A percentile compares a stretch with the other conserved stretches of the same genome.
Evolutionary conservation across 2,113 vertebrate species (phyloP).

Genomic region (Neomonachus schauinslandi): DNA sequence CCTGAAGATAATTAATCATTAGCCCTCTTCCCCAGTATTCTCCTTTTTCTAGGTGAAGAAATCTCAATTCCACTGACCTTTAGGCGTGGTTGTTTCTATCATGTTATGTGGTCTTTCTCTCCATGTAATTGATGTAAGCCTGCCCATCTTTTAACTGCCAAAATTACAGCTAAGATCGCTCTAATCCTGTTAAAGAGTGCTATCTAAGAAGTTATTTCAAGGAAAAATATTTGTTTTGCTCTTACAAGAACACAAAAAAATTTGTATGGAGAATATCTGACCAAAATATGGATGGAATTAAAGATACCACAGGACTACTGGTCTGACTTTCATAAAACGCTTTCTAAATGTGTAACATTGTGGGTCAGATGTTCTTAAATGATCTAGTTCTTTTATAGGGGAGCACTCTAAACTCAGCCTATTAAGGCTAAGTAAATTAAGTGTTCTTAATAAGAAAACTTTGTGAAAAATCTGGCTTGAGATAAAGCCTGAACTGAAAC

Average conservation of each 20-base stretch:
- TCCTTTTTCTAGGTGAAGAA: not conserved
- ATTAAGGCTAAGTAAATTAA: slow-evolving; percentile 20
- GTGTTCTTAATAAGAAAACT: not conserved
- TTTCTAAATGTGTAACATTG: not conserved
- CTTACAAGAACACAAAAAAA: slow-evolving; percentile 6
- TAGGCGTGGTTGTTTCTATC: not conserved
- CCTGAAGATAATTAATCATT: slow-evolving; percentile 17
- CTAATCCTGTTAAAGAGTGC: not conserved
- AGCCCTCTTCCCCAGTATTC: not conserved
- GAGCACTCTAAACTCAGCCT: not conserved
- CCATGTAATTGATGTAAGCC: not conserved
- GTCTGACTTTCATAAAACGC: not conserved
- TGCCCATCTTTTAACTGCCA: not conserved
- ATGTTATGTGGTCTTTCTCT: not conserved
- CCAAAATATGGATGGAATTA: not conserved
- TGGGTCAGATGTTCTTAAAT: not conserved
- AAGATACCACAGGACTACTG: not conserved
- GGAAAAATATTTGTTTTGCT: slow-evolving; percentile 27
- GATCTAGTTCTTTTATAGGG: not conserved
- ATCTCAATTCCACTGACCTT: not conserved
- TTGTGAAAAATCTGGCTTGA: not conserved
- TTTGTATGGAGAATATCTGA: not conserved
- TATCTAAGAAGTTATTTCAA: not conserved
- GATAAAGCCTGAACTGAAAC: slow-evolving; percentile 7
- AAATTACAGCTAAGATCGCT: slow-evolving; percentile 3